These are phyloP conservation scores for Balaenoptera acutorostrata DNA, from an alignment of 2,113 vertebrate species.

Conservation along the genomic window DNA sequence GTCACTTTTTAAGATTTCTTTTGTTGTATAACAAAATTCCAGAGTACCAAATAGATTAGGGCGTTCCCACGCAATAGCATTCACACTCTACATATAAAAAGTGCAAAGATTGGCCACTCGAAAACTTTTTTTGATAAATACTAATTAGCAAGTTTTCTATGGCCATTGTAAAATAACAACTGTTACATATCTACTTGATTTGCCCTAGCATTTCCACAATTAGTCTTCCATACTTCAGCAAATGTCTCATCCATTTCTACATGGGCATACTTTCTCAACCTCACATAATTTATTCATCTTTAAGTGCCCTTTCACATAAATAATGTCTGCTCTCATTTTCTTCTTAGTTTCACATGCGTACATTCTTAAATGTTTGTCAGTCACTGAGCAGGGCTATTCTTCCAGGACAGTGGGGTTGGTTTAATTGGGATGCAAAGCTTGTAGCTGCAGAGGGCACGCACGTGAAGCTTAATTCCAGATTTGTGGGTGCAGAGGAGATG, in stretches of 20 bases:
- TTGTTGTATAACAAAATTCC: not conserved
- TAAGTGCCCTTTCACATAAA: not conserved
- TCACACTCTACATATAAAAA: not conserved
- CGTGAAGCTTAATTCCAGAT: accelerated
- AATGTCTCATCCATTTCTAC: not conserved
- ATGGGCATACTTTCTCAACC: not conserved
- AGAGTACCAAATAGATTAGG: not conserved
- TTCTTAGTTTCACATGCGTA: not conserved
- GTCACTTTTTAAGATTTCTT: not conserved
- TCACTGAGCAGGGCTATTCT: not conserved
- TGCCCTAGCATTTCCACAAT: constrained; percentile 17
- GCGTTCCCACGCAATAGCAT: not conserved
- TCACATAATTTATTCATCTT: not conserved
- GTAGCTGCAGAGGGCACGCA: accelerated
- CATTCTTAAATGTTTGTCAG: not conserved
- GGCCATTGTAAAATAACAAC: not conserved
- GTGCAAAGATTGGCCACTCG: not conserved
- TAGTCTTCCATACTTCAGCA: not conserved
- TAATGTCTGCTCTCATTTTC: not conserved
- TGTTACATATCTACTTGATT: not conserved
- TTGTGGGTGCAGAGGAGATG: not conserved
- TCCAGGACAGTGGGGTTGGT: not conserved
- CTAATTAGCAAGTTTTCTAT: constrained; percentile 8
- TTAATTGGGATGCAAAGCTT: not conserved
- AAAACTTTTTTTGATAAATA: not conserved